A percentile compares a stretch with the other conserved stretches of the same genome.
Evolutionary conservation across 92 coral and sea anemone genomes (phyloP).

Genomic region (Phenganax marumi): DNA sequence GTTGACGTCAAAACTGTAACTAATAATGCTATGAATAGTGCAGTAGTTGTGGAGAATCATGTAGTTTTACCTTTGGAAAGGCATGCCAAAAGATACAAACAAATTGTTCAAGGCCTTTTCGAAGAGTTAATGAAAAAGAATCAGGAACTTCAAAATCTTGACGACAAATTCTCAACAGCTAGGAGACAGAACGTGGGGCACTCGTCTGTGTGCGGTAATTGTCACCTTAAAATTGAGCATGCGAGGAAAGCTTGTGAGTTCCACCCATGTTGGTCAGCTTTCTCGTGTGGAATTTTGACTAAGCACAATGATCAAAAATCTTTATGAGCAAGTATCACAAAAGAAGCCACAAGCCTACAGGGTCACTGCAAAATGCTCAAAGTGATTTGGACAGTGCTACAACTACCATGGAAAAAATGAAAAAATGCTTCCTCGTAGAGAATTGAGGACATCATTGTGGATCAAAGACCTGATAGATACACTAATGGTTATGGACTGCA

Average conservation of each 20-base stretch:
- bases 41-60: background rate
- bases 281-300: constrained; percentile 43
- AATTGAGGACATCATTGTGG: constrained; percentile 43
- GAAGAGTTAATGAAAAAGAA: constrained; percentile 16
- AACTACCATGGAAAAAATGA: constrained; percentile 38
- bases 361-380: constrained; percentile 24
- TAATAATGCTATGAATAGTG: too few relatives aligned
- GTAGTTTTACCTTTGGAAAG: constrained; percentile 46
- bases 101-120: background rate
- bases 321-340: constrained; percentile 31
- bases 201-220: constrained; percentile 45
- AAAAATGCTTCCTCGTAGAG: constrained; percentile 26
- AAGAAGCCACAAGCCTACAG: constrained; percentile 24
- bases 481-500: constrained; percentile 1
- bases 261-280: constrained; percentile 50
- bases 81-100: constrained; percentile 37
- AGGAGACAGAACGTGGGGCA: constrained; percentile 45
- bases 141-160: constrained; percentile 29
- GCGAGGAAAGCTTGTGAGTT: constrained; percentile 46
- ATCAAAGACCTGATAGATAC: constrained; percentile 47
- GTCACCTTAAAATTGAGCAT: constrained; percentile 55
- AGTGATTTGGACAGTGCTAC: constrained; percentile 41
- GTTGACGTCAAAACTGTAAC: too few relatives aligned
- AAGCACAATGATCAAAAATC: constrained; percentile 50
- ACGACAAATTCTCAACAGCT: constrained; percentile 32